Evolutionary conservation across 2,113 vertebrate species (phyloP), one percentile per base, ranked within the genome.

Genomic region (Chloebia gouldiae): DNA sequence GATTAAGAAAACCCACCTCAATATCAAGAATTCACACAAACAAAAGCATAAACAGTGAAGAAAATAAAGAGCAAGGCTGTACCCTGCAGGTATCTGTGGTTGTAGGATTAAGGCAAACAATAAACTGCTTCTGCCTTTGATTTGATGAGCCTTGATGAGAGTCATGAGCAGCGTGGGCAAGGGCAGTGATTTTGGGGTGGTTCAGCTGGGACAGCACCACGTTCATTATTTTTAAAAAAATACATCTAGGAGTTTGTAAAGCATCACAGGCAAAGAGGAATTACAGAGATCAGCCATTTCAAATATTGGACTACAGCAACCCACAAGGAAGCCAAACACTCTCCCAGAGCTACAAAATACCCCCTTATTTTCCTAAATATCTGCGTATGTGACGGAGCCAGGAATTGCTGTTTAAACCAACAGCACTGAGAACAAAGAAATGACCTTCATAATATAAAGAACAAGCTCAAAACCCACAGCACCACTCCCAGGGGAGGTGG

Each of bases 371-470:
- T 54, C 65, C 45, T 35, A 16, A 82, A 15, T 33, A 77, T 18
- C 25, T 7, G 11, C 3, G 2, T 11, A 6, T 12, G 12, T 2
- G 40, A 44, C 2, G 5, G 31, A 87, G 35, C 18, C 39, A 16
- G 49, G 44, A 77, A 15, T 16, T 3, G 12, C 19, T 1, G 2
- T 14, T 75, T 45, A 47, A 71, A 39, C 20, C 21, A 23, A 42
- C 1, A 1, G 15, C 65, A 31, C 21, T 0, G 40, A 71, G 81
- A 95, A 92, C 88, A 94, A 90, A 95, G 88, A 63, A 77, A 86
- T 3, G 2, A 77, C 88, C 79, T 96, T 21, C 75, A 45, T 45
- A 39, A 75, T n/a, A 45, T 45, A 68, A 64, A 84, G 68, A 42
- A 73, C 0, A 19, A 78, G 73, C 61, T 91, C 47, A 19, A 71